Conservation (phyloP, 2,797 vertebrate species). For the Cottoperca gobio region DNA sequence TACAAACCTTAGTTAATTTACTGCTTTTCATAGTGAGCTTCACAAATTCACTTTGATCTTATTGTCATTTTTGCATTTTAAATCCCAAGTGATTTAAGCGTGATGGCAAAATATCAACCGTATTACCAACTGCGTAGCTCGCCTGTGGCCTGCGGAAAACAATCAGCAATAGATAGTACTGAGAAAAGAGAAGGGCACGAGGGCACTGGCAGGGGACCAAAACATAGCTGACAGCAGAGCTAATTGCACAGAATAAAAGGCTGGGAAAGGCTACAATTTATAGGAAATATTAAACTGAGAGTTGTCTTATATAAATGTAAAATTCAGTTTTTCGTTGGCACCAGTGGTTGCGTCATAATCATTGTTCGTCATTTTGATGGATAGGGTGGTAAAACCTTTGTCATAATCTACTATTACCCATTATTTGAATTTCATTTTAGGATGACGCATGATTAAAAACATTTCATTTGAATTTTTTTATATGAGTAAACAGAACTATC, state of each 20-base stretch:
- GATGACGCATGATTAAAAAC: too few relatives aligned
- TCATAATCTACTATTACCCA: too few relatives aligned
- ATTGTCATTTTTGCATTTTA: conserved; percentile 22
- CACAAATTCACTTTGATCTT: conserved; percentile 16
- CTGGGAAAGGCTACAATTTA: background rate
- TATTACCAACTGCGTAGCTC: background rate
- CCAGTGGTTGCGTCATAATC: too few relatives aligned
- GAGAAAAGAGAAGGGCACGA: conserved; percentile 3
- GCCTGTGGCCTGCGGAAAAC: background rate
- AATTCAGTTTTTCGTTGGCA: conserved; percentile 6
- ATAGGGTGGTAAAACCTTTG: too few relatives aligned
- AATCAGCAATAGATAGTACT: conserved; percentile 9
- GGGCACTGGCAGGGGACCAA: background rate
- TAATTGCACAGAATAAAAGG: background rate
- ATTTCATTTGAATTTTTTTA: too few relatives aligned
- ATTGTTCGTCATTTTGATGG: too few relatives aligned
- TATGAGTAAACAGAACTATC: too few relatives aligned
- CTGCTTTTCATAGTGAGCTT: background rate
- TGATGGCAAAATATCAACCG: conserved; percentile 14
- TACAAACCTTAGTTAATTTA: background rate
- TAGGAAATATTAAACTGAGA: background rate
- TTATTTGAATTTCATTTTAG: too few relatives aligned
- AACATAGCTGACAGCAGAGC: background rate
- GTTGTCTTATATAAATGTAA: background rate
- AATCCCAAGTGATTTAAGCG: background rate